Evolutionary conservation across 1,140 invertebrate genomes (phyloP).

Genomic region (Lutraria rhynchaena): DNA sequence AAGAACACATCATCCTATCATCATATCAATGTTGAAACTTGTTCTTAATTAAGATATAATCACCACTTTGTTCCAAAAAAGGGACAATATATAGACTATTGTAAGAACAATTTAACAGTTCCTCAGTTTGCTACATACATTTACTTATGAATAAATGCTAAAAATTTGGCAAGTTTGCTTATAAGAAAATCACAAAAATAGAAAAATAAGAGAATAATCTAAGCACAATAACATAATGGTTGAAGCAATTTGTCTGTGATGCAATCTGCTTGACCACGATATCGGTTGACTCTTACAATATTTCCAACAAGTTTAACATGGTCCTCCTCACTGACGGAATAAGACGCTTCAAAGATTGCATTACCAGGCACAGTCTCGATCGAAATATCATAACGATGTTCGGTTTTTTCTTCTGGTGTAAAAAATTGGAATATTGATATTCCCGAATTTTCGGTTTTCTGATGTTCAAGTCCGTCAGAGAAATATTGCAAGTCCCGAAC

Average conservation of each 20-base stretch:
- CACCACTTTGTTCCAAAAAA: too few species aligned
- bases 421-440: slow-evolving; percentile 55
- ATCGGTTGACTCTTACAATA: slow-evolving; percentile 45
- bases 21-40: too few species aligned
- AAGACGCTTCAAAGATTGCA: slow-evolving; percentile 46
- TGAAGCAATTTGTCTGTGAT: slow-evolving; percentile 38
- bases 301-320: slow-evolving; percentile 7
- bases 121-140: too few species aligned
- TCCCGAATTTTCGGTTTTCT: slow-evolving; percentile 42
- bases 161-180: too few species aligned
- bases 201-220: too few species aligned
- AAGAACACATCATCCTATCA: too few species aligned
- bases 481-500: slow-evolving; percentile 50
- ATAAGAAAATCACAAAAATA: too few species aligned
- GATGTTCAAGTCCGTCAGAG: slow-evolving; percentile 49
- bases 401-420: slow-evolving; percentile 4
- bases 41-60: too few species aligned
- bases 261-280: slow-evolving; percentile 40
- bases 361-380: slow-evolving; percentile 35
- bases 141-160: too few species aligned
- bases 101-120: too few species aligned
- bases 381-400: slow-evolving; percentile 29
- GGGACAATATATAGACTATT: too few species aligned
- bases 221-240: slow-evolving; percentile 41
- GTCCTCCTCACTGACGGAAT: background rate